Evolutionary conservation across 2,888 invertebrate genomes (phyloP), one percentile per base, ranked within the genome.

Genomic region (Xestia c-nigrum): DNA sequence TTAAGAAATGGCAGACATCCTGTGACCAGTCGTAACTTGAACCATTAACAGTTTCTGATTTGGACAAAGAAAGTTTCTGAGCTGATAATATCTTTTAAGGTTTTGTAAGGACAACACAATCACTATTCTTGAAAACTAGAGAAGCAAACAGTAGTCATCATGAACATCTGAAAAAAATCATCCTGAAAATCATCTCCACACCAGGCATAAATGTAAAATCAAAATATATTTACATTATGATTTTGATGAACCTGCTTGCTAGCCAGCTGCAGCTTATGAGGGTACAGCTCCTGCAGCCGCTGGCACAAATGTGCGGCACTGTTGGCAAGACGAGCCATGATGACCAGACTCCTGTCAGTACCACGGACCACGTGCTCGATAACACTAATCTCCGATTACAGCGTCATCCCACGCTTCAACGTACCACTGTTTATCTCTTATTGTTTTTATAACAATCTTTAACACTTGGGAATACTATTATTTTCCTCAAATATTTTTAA

Each of bases 231-330:
- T 80, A 84, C 84, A 61, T 86, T 76, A 57, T 86, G 78, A 40
- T 86, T 78, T 16, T 85, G 78, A 43, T 86, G 84, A 80, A 95
- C 96, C 94, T 91, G 92, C 75, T 94, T 95, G 40, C 91, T 91
- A 0, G 92, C 85, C 75, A 95, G 84, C 72, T 92, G 93, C 76
- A 95, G 77, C 79, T 95, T 96, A 78, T 94, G 94, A 21, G 96
- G 96, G 76, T 96, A 95, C 82, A 96, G 74, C 87, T 96, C 96
- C 89, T 95, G 95, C n/a, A 96, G 88, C 57, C 95, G 90, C 85
- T 96, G 96, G 86, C 94, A 96, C 76, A 96, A 90, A 52, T 96
- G 95, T 5, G 93, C 95, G 0, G 96, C 96, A 66, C 94, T 93
- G 65, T 91, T 94, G 40, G 96, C 95, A 43, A 96, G 75, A 0